These are phyloP conservation scores for Caenorhabditis sp. DNA, from an alignment of 2,888 invertebrate species.

Conservation along the genomic window DNA sequence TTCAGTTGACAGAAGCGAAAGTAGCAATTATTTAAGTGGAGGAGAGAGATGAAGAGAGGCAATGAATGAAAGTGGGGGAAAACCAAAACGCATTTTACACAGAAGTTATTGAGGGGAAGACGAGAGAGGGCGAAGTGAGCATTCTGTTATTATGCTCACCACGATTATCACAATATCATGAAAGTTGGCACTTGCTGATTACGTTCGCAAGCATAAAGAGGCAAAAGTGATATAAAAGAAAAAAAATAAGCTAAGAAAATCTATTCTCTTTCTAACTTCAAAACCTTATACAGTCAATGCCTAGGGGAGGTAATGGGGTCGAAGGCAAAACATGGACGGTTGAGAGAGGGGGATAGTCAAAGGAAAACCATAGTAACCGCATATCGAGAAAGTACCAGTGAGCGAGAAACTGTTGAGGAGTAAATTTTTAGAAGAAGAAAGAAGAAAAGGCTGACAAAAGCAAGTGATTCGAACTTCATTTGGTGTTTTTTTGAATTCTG, in stretches of 20 bases:
- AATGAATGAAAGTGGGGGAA: neutral
- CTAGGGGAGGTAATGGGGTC: slow-evolving; percentile 36
- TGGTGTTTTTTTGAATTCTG: slow-evolving; percentile 26
- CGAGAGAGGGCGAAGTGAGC: slow-evolving; percentile 17
- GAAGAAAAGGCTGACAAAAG: slow-evolving; percentile 31
- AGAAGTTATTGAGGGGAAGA: slow-evolving; percentile 23
- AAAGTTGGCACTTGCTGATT: slow-evolving; percentile 29
- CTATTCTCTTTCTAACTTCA: slow-evolving; percentile 53
- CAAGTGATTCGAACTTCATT: slow-evolving; percentile 50
- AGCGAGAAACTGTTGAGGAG: slow-evolving; percentile 55
- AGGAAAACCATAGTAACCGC: slow-evolving; percentile 49
- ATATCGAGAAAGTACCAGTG: slow-evolving; percentile 39
- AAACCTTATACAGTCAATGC: slow-evolving; percentile 52
- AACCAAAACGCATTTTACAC: slow-evolving; percentile 1
- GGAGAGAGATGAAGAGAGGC: slow-evolving; percentile 12
- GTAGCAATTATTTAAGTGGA: neutral
- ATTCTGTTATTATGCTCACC: slow-evolving; percentile 35
- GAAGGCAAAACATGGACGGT: slow-evolving; percentile 35
- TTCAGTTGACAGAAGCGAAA: neutral
- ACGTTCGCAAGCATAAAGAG: neutral
- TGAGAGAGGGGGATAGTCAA: slow-evolving; percentile 3
- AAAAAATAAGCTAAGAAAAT: slow-evolving; percentile 47
- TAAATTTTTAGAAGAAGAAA: slow-evolving; percentile 9
- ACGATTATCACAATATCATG: slow-evolving; percentile 52
- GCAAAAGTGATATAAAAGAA: neutral